A percentile compares a stretch with the other conserved stretches of the same genome.
Conservation (phyloP, 2,113 vertebrate species). For the Motacilla alba region DNA sequence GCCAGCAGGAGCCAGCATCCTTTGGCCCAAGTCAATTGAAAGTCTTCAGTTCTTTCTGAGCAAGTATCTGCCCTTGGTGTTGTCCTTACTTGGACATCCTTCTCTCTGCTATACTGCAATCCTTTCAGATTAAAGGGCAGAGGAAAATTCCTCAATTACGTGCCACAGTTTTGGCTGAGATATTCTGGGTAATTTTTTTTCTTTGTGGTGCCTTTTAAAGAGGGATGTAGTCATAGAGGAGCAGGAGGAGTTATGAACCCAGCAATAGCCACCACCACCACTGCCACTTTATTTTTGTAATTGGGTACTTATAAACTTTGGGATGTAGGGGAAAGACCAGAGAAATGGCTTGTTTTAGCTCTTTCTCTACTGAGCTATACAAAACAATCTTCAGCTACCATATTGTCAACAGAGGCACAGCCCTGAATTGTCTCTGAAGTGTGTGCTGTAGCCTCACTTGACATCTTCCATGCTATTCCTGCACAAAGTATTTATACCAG, state of each 20-base stretch:
- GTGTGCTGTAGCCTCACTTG: not conserved
- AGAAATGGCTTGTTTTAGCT: not conserved
- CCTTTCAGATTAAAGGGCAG: not conserved
- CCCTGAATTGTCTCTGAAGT: not conserved
- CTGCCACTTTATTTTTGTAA: not conserved
- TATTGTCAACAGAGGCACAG: not conserved
- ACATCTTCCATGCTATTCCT: not conserved
- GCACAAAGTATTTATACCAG: not conserved
- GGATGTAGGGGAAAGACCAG: not conserved
- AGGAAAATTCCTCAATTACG: not conserved
- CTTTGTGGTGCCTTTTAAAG: not conserved
- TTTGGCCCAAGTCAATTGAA: not conserved
- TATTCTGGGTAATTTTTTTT: not conserved
- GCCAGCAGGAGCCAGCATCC: not conserved
- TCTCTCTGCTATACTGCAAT: not conserved
- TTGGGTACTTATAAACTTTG: not conserved
- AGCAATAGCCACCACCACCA: not conserved
- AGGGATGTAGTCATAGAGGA: not conserved
- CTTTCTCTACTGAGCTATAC: not conserved
- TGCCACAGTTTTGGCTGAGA: not conserved
- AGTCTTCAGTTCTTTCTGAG: not conserved
- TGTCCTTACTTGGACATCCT: not conserved
- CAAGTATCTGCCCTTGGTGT: fast-evolving
- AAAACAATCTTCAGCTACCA: not conserved
- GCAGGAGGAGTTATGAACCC: not conserved